phyloP scores from a whole-genome alignment of 2,797 vertebrate genomes.

The Cottoperca gobio region DNA sequence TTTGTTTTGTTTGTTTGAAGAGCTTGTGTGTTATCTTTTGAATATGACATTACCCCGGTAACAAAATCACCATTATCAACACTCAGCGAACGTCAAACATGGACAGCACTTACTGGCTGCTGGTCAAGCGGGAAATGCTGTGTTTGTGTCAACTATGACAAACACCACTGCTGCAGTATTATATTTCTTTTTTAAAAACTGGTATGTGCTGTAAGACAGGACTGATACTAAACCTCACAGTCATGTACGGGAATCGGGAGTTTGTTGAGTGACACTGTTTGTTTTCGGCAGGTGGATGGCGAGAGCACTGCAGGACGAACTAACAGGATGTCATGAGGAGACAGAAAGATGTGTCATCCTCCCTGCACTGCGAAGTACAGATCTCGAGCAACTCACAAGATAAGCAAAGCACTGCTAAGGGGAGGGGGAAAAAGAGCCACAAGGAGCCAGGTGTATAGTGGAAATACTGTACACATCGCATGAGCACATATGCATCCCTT shows the following conservation, averaged over 20 bases:
- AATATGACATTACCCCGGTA: slow-evolving; percentile 21
- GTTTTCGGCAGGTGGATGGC: slow-evolving; percentile 58
- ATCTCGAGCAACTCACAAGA: slow-evolving; percentile 38
- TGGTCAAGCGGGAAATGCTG: slow-evolving; percentile 24
- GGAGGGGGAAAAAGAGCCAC: background rate
- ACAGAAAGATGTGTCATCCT: slow-evolving; percentile 67
- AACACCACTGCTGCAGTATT: slow-evolving; percentile 45
- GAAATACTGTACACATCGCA: slow-evolving; percentile 49
- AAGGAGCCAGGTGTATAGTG: slow-evolving; percentile 48
- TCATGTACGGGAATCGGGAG: slow-evolving; percentile 46
- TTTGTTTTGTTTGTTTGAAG: slow-evolving; percentile 48
- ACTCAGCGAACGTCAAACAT: slow-evolving; percentile 18
- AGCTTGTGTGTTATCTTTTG: slow-evolving; percentile 28
- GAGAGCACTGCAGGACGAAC: slow-evolving; percentile 56
- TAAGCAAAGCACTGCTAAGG: slow-evolving; percentile 31
- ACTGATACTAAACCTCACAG: slow-evolving; percentile 35
- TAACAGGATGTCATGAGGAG: slow-evolving; percentile 60
- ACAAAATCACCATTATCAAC: slow-evolving; percentile 46
- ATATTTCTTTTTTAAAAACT: slow-evolving; percentile 23
- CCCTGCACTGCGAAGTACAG: slow-evolving; percentile 41
- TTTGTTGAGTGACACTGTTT: slow-evolving; percentile 66
- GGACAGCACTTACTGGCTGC: slow-evolving; percentile 21
- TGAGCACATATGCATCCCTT: slow-evolving; percentile 69
- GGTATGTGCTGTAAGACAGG: slow-evolving; percentile 36
- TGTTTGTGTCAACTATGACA: slow-evolving; percentile 49